Evolutionary conservation across 2,113 vertebrate species (phyloP).

Genomic region (Paratilapia polleni): DNA sequence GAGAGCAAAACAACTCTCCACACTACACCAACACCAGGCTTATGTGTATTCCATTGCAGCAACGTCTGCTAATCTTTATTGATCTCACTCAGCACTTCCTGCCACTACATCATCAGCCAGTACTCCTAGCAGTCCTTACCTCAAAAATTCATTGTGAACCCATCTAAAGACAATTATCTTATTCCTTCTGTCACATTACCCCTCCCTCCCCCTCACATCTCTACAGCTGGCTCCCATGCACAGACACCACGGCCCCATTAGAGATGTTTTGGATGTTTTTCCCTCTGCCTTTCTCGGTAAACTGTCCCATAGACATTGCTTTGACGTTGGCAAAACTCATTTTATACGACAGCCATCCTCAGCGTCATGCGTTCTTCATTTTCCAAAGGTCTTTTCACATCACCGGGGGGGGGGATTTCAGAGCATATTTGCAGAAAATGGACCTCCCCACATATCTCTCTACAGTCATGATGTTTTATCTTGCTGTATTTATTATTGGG

Average conservation of each 20-base stretch:
- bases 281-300: neutral
- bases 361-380: conserved; percentile 33
- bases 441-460: neutral
- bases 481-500: neutral
- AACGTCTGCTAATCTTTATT: conserved; percentile 24
- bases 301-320: neutral
- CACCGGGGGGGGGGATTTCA: conserved; percentile 13
- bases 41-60: neutral
- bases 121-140: conserved; percentile 18
- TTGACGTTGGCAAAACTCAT: neutral
- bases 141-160: conserved; percentile 29
- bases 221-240: neutral
- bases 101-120: conserved; percentile 13
- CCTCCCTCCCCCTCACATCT: neutral
- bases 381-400: conserved; percentile 5
- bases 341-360: neutral
- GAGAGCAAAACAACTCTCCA: neutral
- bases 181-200: conserved; percentile 28
- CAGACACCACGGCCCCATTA: neutral
- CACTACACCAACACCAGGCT: neutral
- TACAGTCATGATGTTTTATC: neutral
- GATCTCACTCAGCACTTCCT: conserved; percentile 52
- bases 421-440: conserved; percentile 21
- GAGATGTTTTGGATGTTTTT: neutral
- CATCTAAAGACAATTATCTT: conserved; percentile 31